Percentiles rank a stretch among this genome's conserved stretches.
These are phyloP conservation scores for Drosophila lutescens DNA, from an alignment of 2,888 invertebrate species.

Conservation along the genomic window DNA sequence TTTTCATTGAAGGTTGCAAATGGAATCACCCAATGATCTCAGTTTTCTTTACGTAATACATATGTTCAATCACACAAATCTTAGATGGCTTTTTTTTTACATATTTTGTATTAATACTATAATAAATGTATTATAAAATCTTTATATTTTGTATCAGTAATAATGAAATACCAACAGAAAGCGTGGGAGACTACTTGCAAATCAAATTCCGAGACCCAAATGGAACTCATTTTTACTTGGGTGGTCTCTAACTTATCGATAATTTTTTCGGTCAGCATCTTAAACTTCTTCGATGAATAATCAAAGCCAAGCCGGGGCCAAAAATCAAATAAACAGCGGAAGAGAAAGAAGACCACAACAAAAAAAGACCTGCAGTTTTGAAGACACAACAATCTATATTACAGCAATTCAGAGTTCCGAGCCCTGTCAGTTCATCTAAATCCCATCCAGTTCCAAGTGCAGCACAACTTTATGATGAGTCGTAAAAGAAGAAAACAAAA, in stretches of 20 bases:
- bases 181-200: background rate
- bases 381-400: constrained; percentile 7
- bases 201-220: background rate
- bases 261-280: constrained; percentile 4
- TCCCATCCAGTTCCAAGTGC: constrained; percentile 16
- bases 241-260: background rate
- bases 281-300: background rate
- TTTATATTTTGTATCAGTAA: too few species aligned
- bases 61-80: too few species aligned
- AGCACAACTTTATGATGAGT: constrained; percentile 52
- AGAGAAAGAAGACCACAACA: background rate
- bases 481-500: constrained; percentile 2
- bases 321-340: constrained; percentile 12
- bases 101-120: too few species aligned
- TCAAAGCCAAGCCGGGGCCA: constrained; percentile 1
- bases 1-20: background rate
- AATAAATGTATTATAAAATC: too few species aligned
- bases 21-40: background rate
- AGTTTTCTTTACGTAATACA: background rate
- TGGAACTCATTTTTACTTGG: background rate
- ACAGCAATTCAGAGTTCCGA: constrained; percentile 8
- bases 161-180: background rate
- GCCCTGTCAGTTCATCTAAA: constrained; percentile 1
- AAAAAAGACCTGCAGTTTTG: constrained; percentile 2
- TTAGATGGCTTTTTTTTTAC: too few species aligned